phyloP scores from a whole-genome alignment of 2,888 invertebrate species.

The Lithosia quadra region DNA sequence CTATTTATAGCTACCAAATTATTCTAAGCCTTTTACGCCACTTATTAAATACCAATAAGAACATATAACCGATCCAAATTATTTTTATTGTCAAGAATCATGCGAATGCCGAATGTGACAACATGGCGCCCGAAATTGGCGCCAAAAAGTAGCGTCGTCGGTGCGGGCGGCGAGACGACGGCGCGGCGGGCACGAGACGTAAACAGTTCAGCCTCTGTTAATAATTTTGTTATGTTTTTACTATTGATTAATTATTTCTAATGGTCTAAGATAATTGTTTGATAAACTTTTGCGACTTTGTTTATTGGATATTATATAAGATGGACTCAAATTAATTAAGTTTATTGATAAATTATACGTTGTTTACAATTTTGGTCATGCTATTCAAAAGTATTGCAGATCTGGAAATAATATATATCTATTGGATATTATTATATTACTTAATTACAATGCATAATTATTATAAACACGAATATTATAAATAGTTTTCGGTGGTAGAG shows the following conservation, averaged over 20 bases:
- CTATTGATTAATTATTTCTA: conserved; percentile 59
- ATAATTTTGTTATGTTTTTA: conserved; percentile 56
- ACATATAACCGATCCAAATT: conserved; percentile 66
- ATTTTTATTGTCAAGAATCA: conserved; percentile 78
- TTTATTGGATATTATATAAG: conserved; percentile 12
- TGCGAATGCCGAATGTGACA: conserved; percentile 75
- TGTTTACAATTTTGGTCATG: background rate
- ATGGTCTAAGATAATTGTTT: conserved; percentile 21
- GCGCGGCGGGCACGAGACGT: conserved; percentile 57
- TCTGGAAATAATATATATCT: too few species aligned
- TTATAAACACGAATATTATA: too few species aligned
- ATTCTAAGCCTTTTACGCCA: conserved; percentile 27
- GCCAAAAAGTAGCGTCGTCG: conserved; percentile 71
- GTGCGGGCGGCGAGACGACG: conserved; percentile 52
- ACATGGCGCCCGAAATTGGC: conserved; percentile 76
- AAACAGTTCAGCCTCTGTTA: conserved; percentile 59
- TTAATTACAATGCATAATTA: too few species aligned
- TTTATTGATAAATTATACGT: conserved; percentile 2
- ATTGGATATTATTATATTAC: too few species aligned
- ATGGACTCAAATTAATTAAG: background rate
- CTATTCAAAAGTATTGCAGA: background rate
- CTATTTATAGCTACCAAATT: background rate
- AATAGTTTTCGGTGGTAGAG: too few species aligned
- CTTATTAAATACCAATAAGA: conserved; percentile 59
- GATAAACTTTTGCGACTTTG: conserved; percentile 8